phyloP scores from a whole-genome alignment of 2,113 vertebrate genomes.

The Tragelaphus buxtoni region DNA sequence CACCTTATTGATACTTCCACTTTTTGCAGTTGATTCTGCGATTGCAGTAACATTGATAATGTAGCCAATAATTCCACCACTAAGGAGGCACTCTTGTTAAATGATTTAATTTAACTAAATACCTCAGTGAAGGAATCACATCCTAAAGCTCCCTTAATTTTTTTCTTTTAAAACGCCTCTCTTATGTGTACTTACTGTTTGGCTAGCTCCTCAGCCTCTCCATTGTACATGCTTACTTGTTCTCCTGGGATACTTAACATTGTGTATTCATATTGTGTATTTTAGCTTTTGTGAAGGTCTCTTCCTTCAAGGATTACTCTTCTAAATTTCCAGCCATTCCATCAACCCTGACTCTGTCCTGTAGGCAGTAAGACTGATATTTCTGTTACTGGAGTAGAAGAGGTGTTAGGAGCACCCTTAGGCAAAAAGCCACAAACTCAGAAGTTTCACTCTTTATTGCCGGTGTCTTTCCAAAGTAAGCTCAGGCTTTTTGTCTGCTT shows the following conservation, averaged over 20 bases:
- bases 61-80: not conserved
- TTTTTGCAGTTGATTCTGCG: slow-evolving; percentile 5
- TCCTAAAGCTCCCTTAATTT: not conserved
- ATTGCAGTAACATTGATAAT: not conserved
- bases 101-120: slow-evolving; percentile 1
- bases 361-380: not conserved
- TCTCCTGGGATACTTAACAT: not conserved
- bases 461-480: not conserved
- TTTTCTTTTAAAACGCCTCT: not conserved
- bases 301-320: not conserved
- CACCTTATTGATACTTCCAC: not conserved
- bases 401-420: not conserved
- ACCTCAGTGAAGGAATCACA: not conserved
- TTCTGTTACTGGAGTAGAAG: not conserved
- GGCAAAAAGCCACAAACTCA: not conserved
- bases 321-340: not conserved
- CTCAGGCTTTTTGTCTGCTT: not conserved
- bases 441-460: not conserved
- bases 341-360: not conserved
- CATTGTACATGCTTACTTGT: not conserved
- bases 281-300: not conserved
- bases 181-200: not conserved
- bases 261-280: not conserved
- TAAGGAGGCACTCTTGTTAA: slow-evolving; percentile 11
- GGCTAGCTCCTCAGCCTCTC: not conserved